Evolutionary conservation across 1,140 invertebrate genomes (phyloP).

Genomic region (Conus betulinus): DNA sequence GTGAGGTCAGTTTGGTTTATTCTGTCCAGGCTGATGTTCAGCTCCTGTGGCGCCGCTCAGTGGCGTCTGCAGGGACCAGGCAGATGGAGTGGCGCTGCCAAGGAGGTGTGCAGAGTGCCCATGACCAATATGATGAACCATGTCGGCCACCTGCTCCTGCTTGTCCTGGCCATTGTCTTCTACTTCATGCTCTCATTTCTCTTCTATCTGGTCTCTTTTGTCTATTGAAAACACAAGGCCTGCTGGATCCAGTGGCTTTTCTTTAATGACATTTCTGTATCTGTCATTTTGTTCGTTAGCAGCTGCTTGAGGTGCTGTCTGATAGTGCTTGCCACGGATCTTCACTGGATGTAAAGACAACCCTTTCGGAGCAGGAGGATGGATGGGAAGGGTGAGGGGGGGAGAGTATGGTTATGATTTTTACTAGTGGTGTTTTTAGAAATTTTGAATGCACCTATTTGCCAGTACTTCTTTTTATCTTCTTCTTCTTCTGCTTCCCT

Average conservation of each 20-base stretch:
- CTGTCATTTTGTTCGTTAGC: too few relatives aligned
- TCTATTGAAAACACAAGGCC: neutral
- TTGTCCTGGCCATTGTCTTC: neutral
- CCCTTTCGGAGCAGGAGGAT: neutral
- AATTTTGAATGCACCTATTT: too few relatives aligned
- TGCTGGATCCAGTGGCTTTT: neutral
- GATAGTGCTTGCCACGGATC: too few relatives aligned
- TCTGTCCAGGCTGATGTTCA: slow-evolving; percentile 62
- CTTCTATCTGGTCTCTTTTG: neutral
- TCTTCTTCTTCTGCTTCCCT: too few relatives aligned
- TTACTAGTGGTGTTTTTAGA: too few relatives aligned
- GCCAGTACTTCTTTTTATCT: too few relatives aligned
- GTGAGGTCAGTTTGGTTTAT: too few relatives aligned
- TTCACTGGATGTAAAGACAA: too few relatives aligned
- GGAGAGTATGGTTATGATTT: too few relatives aligned
- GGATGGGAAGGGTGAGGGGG: neutral
- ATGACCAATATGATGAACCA: slow-evolving; percentile 66
- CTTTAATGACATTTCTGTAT: too few relatives aligned
- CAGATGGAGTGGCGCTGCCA: slow-evolving; percentile 57
- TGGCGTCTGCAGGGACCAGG: slow-evolving; percentile 71
- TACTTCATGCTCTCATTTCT: neutral
- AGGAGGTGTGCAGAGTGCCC: slow-evolving; percentile 63
- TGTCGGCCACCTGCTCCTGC: slow-evolving; percentile 23
- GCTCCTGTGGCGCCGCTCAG: slow-evolving; percentile 69
- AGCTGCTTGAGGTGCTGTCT: too few relatives aligned